Conservation (phyloP, 2,797 vertebrate genomes). For the Danio jaintianensis region DNA sequence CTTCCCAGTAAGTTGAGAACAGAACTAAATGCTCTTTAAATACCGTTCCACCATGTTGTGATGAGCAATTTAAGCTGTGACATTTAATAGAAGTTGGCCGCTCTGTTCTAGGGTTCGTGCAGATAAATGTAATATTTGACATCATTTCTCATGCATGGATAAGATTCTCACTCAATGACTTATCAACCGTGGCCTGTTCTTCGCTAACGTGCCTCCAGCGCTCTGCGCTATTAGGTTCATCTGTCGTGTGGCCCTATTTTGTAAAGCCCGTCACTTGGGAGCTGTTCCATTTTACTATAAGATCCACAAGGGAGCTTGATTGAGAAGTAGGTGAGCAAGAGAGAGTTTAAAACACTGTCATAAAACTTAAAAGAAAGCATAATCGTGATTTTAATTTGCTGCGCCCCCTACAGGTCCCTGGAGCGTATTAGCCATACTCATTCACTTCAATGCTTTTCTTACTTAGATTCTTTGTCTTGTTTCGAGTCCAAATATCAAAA, state of each 20-base stretch:
- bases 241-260: constrained; percentile 50
- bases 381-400: constrained; percentile 22
- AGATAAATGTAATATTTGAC: constrained; percentile 57
- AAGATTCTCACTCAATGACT: constrained; percentile 56
- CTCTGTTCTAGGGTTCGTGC: constrained; percentile 26
- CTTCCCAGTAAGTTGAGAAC: constrained; percentile 28
- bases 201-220: constrained; percentile 34
- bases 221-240: constrained; percentile 49
- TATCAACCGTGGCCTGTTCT: constrained; percentile 54
- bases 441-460: no score
- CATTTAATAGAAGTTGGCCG: constrained; percentile 56
- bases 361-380: constrained; percentile 55
- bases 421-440: neutral
- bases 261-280: constrained; percentile 49
- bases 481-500: no score
- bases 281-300: constrained; percentile 63
- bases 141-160: constrained; percentile 54
- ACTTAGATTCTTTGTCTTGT: no score
- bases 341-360: constrained; percentile 50
- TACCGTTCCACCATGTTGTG: constrained; percentile 27
- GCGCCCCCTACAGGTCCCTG: constrained; percentile 7
- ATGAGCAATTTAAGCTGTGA: constrained; percentile 56
- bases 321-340: constrained; percentile 72
- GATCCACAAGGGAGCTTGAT: constrained; percentile 71
- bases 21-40: constrained; percentile 54